Evolutionary conservation across 2,888 invertebrate genomes (phyloP), one percentile per base, ranked within the genome.

Genomic region (Taenaris catops): DNA sequence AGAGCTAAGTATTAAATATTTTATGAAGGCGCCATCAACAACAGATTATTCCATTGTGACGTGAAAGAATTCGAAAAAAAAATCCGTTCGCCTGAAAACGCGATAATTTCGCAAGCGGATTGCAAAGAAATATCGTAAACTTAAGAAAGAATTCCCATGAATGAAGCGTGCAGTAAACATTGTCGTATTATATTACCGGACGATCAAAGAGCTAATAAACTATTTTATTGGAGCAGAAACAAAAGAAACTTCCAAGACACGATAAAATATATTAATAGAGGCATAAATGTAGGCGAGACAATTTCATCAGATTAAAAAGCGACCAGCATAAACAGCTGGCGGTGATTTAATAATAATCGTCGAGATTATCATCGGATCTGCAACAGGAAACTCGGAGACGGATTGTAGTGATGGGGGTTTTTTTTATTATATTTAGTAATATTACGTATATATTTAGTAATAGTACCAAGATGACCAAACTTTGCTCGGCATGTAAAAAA

Each of bases 261-360:
- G 64, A 76, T 78, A 69, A 76, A 75, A 66, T 70, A 58, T 71
- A 75, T 78, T 75, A 72, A 74, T 75, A 73, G 74, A 63, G 65
- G 52, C 55, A 62, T 70, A 61, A 72, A 66, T 52, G 65, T 63
- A 63, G 60, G 64, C 63, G 62, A 43, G 52, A 56, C 52, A 51
- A 49, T 57, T 53, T 51, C 41, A 49, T 52, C 48, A 50, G 51
- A 53, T 49, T 44, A 32, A 49, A 50, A 56, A 51, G 48, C 39
- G 49, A 44, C 43, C 34, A 43, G 43, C 45, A 49, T 41, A 6
- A 42, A 41, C 46, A 34, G 45, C 36, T 18, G 65, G 61, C 71
- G 63, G 61, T 69, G 70, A 80, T 74, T 72, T 71, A 79, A 79
- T 55, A 48, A 54, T 72, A 68, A 76, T 74, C 70, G 63, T 53